phyloP scores from a whole-genome alignment of 2,888 invertebrate species.

The Eustalomyia histrio region DNA sequence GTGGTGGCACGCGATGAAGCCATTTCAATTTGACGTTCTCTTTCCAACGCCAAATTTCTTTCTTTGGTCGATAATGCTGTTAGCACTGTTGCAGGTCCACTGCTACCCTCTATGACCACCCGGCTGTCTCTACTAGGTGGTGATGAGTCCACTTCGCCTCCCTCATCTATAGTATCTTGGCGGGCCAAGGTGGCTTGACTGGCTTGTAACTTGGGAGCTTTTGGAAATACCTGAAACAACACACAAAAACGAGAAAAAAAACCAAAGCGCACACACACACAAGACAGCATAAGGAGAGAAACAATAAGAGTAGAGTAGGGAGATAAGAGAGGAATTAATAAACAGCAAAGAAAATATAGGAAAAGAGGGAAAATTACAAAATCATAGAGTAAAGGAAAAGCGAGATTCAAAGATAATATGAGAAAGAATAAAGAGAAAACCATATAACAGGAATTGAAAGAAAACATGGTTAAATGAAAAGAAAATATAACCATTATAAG shows the following conservation, averaged over 20 bases:
- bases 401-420: too few relatives aligned
- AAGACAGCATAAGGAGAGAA: background rate
- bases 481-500: too few relatives aligned
- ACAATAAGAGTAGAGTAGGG: background rate
- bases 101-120: slow-evolving; percentile 80
- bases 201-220: slow-evolving; percentile 84
- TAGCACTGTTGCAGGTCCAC: slow-evolving; percentile 52
- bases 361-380: too few relatives aligned
- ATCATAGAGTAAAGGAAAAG: too few relatives aligned
- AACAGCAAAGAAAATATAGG: too few relatives aligned
- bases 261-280: slow-evolving; percentile 11
- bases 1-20: slow-evolving; percentile 80
- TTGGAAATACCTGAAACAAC: slow-evolving; percentile 82
- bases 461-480: too few relatives aligned
- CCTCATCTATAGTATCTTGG: slow-evolving; percentile 90
- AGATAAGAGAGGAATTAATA: background rate
- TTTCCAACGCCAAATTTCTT: slow-evolving; percentile 78
- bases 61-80: slow-evolving; percentile 78
- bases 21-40: slow-evolving; percentile 80
- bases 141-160: slow-evolving; percentile 81
- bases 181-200: slow-evolving; percentile 81
- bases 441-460: too few relatives aligned
- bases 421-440: too few relatives aligned
- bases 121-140: slow-evolving; percentile 78
- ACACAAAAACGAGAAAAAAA: slow-evolving; percentile 11